Evolutionary conservation across 2,797 vertebrate genomes (phyloP), one percentile per base, ranked within the genome.

Genomic region (Pelobates cultripes): DNA sequence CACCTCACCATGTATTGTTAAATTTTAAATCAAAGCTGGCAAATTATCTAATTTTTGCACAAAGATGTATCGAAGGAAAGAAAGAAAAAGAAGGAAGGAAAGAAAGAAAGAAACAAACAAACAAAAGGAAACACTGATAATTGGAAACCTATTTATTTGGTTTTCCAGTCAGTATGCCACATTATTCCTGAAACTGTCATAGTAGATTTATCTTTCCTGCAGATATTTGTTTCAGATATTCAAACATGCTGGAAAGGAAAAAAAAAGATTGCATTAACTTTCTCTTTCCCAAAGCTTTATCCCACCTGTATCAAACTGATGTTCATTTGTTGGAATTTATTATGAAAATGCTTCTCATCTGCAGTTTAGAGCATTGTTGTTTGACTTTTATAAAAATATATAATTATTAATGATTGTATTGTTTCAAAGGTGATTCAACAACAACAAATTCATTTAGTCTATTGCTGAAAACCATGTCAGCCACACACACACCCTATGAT

Each of bases 131-230:
- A 28, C 28, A 28, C 28, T 28, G 28, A 28, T 28, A 60, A 60
- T 13, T 60, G 10, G 4, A 40, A 55, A 0, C 45, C 17, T 6
- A 2, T 4, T 4, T 55, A 2, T 4, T 4, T 55, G 28, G 28
- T 41, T 47, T 79, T 42, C 57, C 28, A 40, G 57, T 75, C 73
- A 43, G 13, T 63, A 0, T 44, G 40, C 8, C 40, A 12, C 43
- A 7, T 3, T 13, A 0, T 0, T 10, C 45, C 57, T 68, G 0
- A 0, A 70, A 55, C 0, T 0, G 14, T 43, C 1, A 17, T 67
- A 2, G 6, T 0, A 0, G 42, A 7, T 15, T 4, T 28, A 57
- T 2, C 53, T 1, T 0, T 17, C 9, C 68, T 41, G 53, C 53
- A 57, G 71, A 73, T 73, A 42, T 57, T 60, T 73, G 28, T 73